A percentile compares a stretch with the other conserved stretches of the same genome.
Conservation (phyloP, 2,797 vertebrate species). For the Hypotaenidia philippensis region DNA sequence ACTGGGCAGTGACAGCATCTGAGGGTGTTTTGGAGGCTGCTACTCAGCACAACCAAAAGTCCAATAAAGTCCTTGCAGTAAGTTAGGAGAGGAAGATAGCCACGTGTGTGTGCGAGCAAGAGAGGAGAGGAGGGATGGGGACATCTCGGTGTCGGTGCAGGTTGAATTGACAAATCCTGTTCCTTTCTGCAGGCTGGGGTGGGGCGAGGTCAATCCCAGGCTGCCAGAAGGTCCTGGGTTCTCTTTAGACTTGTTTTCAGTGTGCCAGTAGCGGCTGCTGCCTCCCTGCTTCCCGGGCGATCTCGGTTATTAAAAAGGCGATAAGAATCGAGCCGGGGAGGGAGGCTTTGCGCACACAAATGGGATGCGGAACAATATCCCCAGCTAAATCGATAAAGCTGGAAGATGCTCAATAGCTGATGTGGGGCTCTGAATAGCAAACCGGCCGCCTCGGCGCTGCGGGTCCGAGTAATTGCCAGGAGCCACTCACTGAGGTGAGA, state of each 20-base stretch:
- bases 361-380: background rate
- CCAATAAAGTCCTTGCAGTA: background rate
- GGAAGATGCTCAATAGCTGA: background rate
- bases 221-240: background rate
- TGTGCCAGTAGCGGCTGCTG: accelerated
- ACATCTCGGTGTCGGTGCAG: background rate
- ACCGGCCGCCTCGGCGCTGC: background rate
- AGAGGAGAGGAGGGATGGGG: background rate
- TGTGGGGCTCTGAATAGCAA: background rate
- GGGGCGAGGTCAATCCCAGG: background rate
- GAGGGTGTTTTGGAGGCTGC: background rate
- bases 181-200: background rate
- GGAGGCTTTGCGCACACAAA: background rate
- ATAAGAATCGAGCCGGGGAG: background rate
- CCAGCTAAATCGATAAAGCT: background rate
- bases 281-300: background rate
- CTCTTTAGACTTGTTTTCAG: background rate
- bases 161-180: accelerated
- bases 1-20: background rate
- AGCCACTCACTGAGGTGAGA: background rate
- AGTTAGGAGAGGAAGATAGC: background rate
- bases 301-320: background rate
- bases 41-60: background rate
- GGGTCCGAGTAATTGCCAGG: background rate
- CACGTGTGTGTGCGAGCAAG: background rate